Base-by-base conservation (phyloP, 2,113 vertebrate genomes). In the Muntiacus reevesi region DNA sequence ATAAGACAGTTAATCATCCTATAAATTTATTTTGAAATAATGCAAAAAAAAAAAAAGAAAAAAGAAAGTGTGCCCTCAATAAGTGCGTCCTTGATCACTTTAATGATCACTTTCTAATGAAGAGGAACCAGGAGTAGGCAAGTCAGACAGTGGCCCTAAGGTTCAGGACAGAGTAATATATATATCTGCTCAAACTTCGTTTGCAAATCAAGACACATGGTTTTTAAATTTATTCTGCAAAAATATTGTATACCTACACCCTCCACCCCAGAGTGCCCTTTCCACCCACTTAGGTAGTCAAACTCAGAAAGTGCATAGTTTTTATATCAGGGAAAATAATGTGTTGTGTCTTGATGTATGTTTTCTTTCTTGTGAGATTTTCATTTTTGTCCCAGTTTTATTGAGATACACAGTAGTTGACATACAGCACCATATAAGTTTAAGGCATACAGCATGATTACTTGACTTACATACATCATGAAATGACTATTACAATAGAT, bases 1-100 rank as follows among this genome's bases (percentile, higher is more conserved):
- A 81, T 96, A 97, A 98, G 97, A 96, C 64, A 81, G 5, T 95
- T 96, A 97, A 97, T 98, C 93, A 97, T 98, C 89, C 95, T 95
- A 98, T 95, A 98, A 97, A 95, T 98, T 96, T 95, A 40, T 98
- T 98, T 98, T 98, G 96, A 98, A 98, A 98, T 96, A 96, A 94
- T 96, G 98, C 98, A 98, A 55, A 54, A 89, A 36, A 60, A 50
- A 50, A 33, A 50, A 67, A 50, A 50, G 36, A 67, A 50, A 50
- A 40, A 33, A 0, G n/a, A 87, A 62, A 64, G 45, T 50, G 8
- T 2, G 6, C 33, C 78, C 47, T 89, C 13, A 50, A 33, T 14
- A 47, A 54, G 2, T 10, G 2, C 8, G n/a, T 74, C 40, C 25
- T 81, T 36, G 30, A 23, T 92, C 5, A 6, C 0, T 12, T 47